Evolutionary conservation across 1,140 invertebrate species (phyloP).

Genomic region (Pseudomyrmex cubaensis): DNA sequence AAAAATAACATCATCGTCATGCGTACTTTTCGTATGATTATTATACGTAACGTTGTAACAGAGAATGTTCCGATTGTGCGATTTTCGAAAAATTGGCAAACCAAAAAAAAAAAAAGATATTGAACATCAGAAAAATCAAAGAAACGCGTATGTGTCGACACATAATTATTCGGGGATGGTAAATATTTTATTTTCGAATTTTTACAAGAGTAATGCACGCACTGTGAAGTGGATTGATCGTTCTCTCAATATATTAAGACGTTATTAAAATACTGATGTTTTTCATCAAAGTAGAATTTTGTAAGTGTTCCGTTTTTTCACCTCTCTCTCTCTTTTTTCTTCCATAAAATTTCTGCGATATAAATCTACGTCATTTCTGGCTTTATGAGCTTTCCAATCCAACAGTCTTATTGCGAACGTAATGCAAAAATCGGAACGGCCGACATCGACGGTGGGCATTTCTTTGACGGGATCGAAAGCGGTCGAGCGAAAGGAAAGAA

Average conservation of each 20-base stretch:
- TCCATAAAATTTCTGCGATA: not conserved
- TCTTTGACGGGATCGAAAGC: conserved; percentile 47
- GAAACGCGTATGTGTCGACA: not conserved
- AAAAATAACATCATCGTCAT: not conserved
- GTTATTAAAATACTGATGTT: too few species aligned
- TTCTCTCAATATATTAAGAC: too few species aligned
- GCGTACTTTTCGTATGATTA: conserved; percentile 6
- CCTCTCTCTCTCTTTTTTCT: not conserved
- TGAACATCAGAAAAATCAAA: not conserved
- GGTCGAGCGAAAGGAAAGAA: conserved; percentile 33
- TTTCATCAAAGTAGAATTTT: too few species aligned
- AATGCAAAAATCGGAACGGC: conserved; percentile 51
- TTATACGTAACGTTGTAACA: conserved; percentile 22
- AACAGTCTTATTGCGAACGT: conserved; percentile 21
- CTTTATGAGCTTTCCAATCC: conserved; percentile 46
- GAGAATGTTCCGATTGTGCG: conserved; percentile 16
- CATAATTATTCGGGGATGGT: not conserved
- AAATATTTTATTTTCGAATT: too few species aligned
- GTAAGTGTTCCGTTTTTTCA: too few species aligned
- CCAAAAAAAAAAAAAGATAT: too few species aligned
- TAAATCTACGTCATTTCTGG: conserved; percentile 10
- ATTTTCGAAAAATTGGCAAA: not conserved
- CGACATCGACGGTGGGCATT: conserved; percentile 56
- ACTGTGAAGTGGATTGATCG: too few species aligned
- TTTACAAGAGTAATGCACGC: too few species aligned